Base-by-base conservation (phyloP, 1,140 invertebrate genomes). In the Cydia amplana region DNA sequence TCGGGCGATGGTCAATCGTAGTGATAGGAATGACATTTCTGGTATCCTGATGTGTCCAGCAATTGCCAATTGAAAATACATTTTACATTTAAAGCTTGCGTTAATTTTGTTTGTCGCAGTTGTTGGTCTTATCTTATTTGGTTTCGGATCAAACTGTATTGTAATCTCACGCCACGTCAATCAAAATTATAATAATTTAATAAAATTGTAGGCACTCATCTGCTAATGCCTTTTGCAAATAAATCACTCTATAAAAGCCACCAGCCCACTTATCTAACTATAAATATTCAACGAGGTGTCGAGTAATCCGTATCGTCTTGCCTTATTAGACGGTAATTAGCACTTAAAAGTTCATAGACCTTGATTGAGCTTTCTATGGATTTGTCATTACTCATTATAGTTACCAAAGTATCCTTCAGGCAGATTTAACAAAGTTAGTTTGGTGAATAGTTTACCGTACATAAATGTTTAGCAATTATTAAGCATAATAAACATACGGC, bases 301-400 rank as follows among this genome's bases (percentile, higher is more conserved):
- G 12, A 49, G 46, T 51, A 51, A 51, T 51, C n/a, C n/a, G 49
- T 36, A 67, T 32, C 64, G 16, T 67, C 28, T 67, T 16, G 23
- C 64, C 64, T 67, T 67, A 32, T 67, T 67, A 32, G 64, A n/a
- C 64, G 16, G 64, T 67, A 67, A 67, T 67, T 32, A 67, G 23
- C 28, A 67, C 18, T 67, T 32, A 67, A 32, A 32, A 67, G 16
- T 67, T 28, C 25, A 32, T 6, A n/a, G 25, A 67, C 28, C 28
- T 36, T 67, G 64, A 28, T 14, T 51, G 49, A 18, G n/a, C 16
- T 51, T 51, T 51, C 49, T 18, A 18, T 51, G 49, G 49, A 18
- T 51, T n/a, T 4, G 1, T 51, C 14, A 49, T 4, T 49, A n/a
- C n/a, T n/a, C n/a, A n/a, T n/a, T n/a, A 14, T 49, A 49, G 10